phyloP scores from a whole-genome alignment of 2,113 vertebrate species.

The Calcarius ornatus region DNA sequence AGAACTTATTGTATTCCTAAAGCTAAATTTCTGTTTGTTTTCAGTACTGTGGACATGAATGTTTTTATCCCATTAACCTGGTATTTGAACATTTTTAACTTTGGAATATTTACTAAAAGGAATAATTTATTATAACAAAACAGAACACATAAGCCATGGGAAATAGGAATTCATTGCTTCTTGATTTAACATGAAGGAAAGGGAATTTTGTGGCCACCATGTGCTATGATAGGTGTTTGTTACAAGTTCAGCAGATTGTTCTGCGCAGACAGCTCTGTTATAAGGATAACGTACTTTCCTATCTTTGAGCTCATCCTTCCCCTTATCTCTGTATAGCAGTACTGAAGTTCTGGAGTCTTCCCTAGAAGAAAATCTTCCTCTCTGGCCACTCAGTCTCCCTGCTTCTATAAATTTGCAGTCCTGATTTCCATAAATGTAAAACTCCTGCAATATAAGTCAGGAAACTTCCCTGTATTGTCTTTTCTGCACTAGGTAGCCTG shows the following conservation, averaged over 20 bases:
- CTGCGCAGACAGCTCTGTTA: not conserved
- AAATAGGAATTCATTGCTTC: not conserved
- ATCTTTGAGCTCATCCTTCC: not conserved
- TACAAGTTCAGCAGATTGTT: not conserved
- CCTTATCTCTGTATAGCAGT: not conserved
- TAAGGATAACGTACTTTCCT: not conserved
- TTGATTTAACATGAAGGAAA: not conserved
- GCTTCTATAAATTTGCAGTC: not conserved
- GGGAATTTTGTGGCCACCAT: not conserved
- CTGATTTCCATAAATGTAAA: not conserved
- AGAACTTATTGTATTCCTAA: not conserved
- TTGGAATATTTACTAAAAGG: not conserved
- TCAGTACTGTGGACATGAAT: not conserved
- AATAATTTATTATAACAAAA: not conserved
- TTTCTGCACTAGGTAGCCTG: not conserved
- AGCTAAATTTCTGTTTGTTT: not conserved
- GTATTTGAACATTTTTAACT: not conserved
- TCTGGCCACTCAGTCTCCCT: not conserved
- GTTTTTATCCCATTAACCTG: not conserved
- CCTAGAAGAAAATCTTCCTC: not conserved
- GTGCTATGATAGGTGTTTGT: not conserved
- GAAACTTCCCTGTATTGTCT: not conserved
- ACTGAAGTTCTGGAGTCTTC: not conserved
- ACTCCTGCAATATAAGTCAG: not conserved
- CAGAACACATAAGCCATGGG: not conserved